Percentiles rank a stretch among this genome's conserved stretches.
Conservation (phyloP, 2,888 invertebrate genomes). For the Coelinius sp. region DNA sequence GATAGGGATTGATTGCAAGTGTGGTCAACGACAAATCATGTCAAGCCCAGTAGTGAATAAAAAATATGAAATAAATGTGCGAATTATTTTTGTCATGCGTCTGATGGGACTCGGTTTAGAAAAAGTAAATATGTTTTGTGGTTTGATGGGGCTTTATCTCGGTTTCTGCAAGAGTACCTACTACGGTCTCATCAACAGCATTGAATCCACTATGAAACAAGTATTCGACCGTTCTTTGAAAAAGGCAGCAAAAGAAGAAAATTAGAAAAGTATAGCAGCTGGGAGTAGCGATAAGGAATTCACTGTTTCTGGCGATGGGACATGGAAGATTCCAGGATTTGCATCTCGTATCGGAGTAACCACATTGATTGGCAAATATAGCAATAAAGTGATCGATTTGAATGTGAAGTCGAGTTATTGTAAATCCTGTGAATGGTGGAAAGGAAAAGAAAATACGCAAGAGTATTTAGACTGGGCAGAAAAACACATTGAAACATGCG, state of each 20-base stretch:
- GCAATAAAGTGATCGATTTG: slow-evolving; percentile 48
- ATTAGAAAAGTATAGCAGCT: slow-evolving; percentile 40
- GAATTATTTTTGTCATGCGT: slow-evolving; percentile 52
- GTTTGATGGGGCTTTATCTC: slow-evolving; percentile 38
- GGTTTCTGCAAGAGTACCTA: slow-evolving; percentile 25
- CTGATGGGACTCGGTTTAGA: slow-evolving; percentile 50
- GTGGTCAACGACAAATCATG: slow-evolving; percentile 44
- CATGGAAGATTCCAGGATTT: slow-evolving; percentile 41
- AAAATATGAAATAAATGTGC: slow-evolving; percentile 52
- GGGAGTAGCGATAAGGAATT: slow-evolving; percentile 23
- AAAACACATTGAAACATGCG: slow-evolving; percentile 44
- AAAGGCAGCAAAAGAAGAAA: slow-evolving; percentile 44
- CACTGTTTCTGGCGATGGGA: slow-evolving; percentile 43
- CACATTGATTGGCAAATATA: slow-evolving; percentile 48
- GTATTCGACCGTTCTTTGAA: slow-evolving; percentile 30
- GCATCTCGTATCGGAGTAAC: slow-evolving; percentile 42
- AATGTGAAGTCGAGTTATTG: slow-evolving; percentile 47
- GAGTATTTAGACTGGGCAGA: slow-evolving; percentile 47
- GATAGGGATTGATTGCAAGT: slow-evolving; percentile 46
- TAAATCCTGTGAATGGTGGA: slow-evolving; percentile 44
- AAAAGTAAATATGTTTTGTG: slow-evolving; percentile 44
- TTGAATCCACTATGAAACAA: slow-evolving; percentile 34
- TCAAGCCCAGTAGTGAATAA: slow-evolving; percentile 47
- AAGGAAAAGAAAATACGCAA: slow-evolving; percentile 41
- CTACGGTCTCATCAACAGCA: slow-evolving; percentile 35